phyloP scores from a whole-genome alignment of 2,888 invertebrate species.

The Orchesellides sinensis region DNA sequence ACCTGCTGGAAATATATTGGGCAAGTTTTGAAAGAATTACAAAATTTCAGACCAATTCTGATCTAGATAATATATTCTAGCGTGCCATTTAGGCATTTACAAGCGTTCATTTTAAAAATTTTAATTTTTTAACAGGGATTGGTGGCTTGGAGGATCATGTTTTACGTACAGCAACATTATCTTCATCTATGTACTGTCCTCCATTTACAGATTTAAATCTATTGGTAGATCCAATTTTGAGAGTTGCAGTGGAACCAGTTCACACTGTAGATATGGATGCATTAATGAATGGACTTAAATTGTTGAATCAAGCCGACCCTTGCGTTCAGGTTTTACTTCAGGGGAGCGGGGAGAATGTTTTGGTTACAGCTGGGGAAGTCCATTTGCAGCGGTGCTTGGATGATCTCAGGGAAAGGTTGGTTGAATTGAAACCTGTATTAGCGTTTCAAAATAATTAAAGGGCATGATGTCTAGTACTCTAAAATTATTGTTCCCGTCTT shows the following conservation, averaged over 20 bases:
- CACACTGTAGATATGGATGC: slow-evolving; percentile 85
- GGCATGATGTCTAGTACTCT: background rate
- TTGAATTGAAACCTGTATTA: slow-evolving; percentile 2
- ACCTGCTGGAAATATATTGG: slow-evolving; percentile 93
- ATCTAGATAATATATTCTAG: too few relatives aligned
- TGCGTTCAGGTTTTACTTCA: slow-evolving; percentile 93
- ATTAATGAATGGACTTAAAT: slow-evolving; percentile 82
- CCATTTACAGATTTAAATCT: slow-evolving; percentile 90
- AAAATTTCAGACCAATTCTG: too few relatives aligned
- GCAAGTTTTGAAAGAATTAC: too few relatives aligned
- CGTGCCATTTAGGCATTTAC: background rate
- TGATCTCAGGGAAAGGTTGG: slow-evolving; percentile 85
- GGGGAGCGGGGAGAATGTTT: slow-evolving; percentile 96
- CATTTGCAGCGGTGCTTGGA: slow-evolving; percentile 97
- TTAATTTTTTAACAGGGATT: slow-evolving; percentile 80
- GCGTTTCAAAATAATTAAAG: too few relatives aligned
- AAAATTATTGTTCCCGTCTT: background rate
- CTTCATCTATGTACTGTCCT: slow-evolving; percentile 88
- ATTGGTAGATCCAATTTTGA: slow-evolving; percentile 90
- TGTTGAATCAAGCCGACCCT: slow-evolving; percentile 96
- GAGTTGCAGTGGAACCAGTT: slow-evolving; percentile 94
- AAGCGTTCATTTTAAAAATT: background rate
- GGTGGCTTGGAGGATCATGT: slow-evolving; percentile 90
- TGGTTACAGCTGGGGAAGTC: slow-evolving; percentile 97
- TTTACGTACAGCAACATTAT: slow-evolving; percentile 93